Evolutionary conservation across 2,797 vertebrate genomes (phyloP).

Genomic region (Varecia variegata): DNA sequence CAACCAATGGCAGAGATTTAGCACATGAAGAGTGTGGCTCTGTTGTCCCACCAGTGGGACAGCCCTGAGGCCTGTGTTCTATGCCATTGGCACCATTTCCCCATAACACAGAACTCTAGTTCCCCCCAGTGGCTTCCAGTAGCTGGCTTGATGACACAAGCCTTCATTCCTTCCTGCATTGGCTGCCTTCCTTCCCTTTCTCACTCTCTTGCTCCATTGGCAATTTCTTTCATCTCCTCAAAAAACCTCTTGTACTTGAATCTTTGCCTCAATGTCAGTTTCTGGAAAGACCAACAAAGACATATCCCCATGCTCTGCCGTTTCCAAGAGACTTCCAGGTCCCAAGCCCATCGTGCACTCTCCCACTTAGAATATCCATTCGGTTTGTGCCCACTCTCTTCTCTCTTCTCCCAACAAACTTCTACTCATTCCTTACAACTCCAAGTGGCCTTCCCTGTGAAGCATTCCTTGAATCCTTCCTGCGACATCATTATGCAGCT

Average conservation of each 20-base stretch:
- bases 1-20: not conserved
- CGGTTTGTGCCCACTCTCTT: not conserved
- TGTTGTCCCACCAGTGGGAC: not conserved
- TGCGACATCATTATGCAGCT: not conserved
- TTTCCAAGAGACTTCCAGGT: not conserved
- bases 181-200: not conserved
- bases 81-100: not conserved
- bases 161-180: not conserved
- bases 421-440: not conserved
- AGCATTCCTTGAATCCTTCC: not conserved
- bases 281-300: not conserved
- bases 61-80: not conserved
- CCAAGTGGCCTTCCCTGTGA: not conserved
- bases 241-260: not conserved
- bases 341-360: not conserved
- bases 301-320: accelerated
- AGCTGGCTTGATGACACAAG: not conserved
- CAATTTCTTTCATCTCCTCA: not conserved
- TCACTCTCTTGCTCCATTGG: not conserved
- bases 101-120: no score
- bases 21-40: not conserved
- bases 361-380: not conserved
- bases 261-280: not conserved
- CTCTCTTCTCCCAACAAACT: not conserved
- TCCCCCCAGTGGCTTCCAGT: accelerated